Conservation (phyloP, 1,140 invertebrate genomes). For the Rhynchophorus ferrugineus region DNA sequence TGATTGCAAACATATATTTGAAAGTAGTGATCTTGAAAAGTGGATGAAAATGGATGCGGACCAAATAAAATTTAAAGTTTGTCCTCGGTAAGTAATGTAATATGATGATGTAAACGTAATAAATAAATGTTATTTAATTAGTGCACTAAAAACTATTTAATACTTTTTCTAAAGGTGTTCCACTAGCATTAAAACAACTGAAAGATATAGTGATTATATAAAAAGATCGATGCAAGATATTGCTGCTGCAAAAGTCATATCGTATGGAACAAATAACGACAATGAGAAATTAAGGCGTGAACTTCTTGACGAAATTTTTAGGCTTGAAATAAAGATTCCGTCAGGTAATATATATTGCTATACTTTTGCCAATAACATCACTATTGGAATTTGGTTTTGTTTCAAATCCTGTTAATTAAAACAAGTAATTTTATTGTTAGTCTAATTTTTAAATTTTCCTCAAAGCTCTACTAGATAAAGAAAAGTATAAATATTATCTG, state of each 20-base stretch:
- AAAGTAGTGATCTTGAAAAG: constrained; percentile 47
- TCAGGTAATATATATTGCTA: background rate
- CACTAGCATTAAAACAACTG: constrained; percentile 51
- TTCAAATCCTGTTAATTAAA: too few species aligned
- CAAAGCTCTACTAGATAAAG: too few species aligned
- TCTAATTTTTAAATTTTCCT: too few species aligned
- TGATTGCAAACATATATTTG: constrained; percentile 58
- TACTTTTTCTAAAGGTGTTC: too few species aligned
- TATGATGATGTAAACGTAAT: too few species aligned
- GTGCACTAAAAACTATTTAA: too few species aligned
- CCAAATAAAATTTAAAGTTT: constrained; percentile 48
- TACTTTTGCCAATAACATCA: background rate
- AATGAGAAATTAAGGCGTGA: constrained; percentile 7
- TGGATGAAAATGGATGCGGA: constrained; percentile 43
- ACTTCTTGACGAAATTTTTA: background rate
- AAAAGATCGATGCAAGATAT: constrained; percentile 50
- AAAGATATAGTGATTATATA: constrained; percentile 52
- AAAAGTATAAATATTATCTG: too few species aligned
- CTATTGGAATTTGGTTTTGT: too few species aligned
- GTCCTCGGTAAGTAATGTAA: constrained; percentile 43
- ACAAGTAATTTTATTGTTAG: too few species aligned
- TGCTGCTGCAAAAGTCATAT: constrained; percentile 47
- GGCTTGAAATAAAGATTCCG: background rate
- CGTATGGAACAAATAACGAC: constrained; percentile 36
- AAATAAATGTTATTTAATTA: too few species aligned